These are phyloP conservation scores for Platichthys flesus DNA, from an alignment of 2,113 vertebrate genomes.

Conservation along the genomic window DNA sequence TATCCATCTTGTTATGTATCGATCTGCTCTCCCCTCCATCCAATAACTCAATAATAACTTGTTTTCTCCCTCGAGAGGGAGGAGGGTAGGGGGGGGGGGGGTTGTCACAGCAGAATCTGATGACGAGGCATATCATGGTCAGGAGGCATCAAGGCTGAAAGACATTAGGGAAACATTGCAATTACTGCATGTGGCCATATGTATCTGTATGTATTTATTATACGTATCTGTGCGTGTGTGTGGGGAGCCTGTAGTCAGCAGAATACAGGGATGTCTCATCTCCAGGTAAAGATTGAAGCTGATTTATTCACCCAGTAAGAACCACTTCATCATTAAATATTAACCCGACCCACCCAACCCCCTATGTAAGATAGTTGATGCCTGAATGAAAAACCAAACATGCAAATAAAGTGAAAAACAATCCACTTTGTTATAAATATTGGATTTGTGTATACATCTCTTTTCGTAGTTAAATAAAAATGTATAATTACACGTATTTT, in stretches of 20 bases:
- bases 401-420: neutral
- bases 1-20: constrained; percentile 14
- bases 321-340: neutral
- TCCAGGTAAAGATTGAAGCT: neutral
- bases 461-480: no score
- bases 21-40: neutral
- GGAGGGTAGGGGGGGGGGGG: neutral
- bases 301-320: neutral
- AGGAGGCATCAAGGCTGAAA: constrained; percentile 82
- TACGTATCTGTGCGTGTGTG: neutral
- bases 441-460: neutral
- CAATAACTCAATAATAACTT: constrained; percentile 11
- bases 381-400: no score
- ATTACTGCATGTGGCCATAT: neutral
- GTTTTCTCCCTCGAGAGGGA: constrained; percentile 1
- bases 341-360: neutral
- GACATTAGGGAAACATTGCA: constrained; percentile 30
- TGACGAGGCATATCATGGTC: constrained; percentile 68
- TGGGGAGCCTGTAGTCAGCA: neutral
- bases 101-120: constrained; percentile 58
- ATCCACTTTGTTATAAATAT: neutral
- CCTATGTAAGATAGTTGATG: neutral
- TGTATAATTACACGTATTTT: no score
- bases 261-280: neutral
- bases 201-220: neutral